Evolutionary conservation across 2,888 invertebrate genomes (phyloP).

Genomic region (Erebia palarica): DNA sequence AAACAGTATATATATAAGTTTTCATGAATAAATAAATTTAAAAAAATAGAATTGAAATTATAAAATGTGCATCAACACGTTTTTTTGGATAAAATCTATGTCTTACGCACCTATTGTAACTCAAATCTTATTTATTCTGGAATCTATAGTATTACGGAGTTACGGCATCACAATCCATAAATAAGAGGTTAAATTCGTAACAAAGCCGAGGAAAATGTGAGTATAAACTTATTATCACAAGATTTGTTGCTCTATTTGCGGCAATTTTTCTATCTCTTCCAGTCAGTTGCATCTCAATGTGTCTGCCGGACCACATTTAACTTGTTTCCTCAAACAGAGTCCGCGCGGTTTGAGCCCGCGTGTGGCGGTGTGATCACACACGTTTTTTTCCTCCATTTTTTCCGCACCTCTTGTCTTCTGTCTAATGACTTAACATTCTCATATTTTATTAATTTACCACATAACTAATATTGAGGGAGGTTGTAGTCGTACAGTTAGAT

Average conservation of each 20-base stretch:
- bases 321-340: constrained; percentile 74
- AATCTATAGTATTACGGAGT: neutral
- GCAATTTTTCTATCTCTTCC: constrained; percentile 46
- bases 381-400: constrained; percentile 59
- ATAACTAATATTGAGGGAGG: constrained; percentile 61
- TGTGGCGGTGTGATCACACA: constrained; percentile 71
- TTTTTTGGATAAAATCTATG: too few species aligned
- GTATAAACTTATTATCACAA: neutral
- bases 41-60: too few species aligned
- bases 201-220: constrained; percentile 1
- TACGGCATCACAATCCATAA: neutral
- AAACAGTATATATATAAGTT: too few species aligned
- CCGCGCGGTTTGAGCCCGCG: constrained; percentile 50
- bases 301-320: constrained; percentile 62
- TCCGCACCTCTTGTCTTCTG: constrained; percentile 62
- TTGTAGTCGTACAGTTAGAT: constrained; percentile 51
- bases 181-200: neutral
- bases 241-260: constrained; percentile 31
- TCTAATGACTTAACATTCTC: constrained; percentile 78
- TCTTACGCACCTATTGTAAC: too few species aligned
- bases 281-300: constrained; percentile 40
- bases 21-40: too few species aligned
- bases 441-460: constrained; percentile 71
- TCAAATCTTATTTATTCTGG: constrained; percentile 33
- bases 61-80: too few species aligned